Base-by-base conservation (phyloP, 1,140 invertebrate genomes). In the Tetragonula clypearis region DNA sequence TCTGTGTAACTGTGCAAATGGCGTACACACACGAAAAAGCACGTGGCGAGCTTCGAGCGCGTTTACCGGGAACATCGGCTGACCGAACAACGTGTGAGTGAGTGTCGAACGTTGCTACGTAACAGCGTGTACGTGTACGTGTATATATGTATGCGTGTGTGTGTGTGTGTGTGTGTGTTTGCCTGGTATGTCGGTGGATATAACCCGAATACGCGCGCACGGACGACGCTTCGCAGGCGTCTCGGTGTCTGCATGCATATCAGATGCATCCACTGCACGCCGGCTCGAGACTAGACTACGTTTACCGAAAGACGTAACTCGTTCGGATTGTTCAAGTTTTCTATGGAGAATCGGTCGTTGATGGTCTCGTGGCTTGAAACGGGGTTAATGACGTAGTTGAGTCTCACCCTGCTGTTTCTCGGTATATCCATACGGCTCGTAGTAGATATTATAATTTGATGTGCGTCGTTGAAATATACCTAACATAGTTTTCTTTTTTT, bases 191-290 rank as follows among this genome's bases (percentile, higher is more conserved):
- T 35, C 56, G 65, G 12, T 73, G 76, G 65, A 77, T 79, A 77
- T 75, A 80, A 60, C n/a, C 75, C 80, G 82, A 73, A 87, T 73
- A 68, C 49, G 23, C 1, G 49, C 30, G 49, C 9, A 21, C 35
- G 26, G 26, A 41, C 68, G 68, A 81, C 65, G 81, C 66, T 78
- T 35, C 49, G 72, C 66, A 72, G 68, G 81, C 73, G 77, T 87
- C 79, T 75, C 68, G 65, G 79, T 82, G 84, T 86, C 86, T 86
- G 85, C 81, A 56, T 84, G 79, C 75, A 78, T 79, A 85, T 89
- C 83, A 23, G 75, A 79, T 88, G 77, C 83, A 78, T 69, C 83
- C 30, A 53, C 78, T 75, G 79, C 82, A 60, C 68, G 19, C 26
- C 26, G 62, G 53, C 68, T 35, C 79, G 53, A 71, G 75, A 80